These are phyloP conservation scores for Ornithoptera alexandrae DNA, from an alignment of 2,888 invertebrate genomes.

Conservation along the genomic window DNA sequence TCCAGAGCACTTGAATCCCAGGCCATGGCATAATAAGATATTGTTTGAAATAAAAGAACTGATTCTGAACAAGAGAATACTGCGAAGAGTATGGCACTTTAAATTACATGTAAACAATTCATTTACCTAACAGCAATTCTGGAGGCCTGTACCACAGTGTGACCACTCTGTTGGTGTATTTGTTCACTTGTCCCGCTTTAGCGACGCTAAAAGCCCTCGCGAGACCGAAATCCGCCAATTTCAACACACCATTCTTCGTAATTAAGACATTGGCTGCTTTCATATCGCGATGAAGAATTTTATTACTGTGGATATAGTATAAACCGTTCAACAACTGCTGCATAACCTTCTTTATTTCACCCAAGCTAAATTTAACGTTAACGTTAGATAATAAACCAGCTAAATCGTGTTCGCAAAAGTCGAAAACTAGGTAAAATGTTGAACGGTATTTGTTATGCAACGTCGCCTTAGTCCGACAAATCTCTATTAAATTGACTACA, in stretches of 20 bases:
- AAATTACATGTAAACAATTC: not conserved
- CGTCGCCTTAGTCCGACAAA: conserved; percentile 94
- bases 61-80: too few species aligned
- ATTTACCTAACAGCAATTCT: conserved; percentile 72
- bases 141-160: conserved; percentile 95
- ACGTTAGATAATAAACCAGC: conserved; percentile 97
- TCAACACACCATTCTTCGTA: conserved; percentile 95
- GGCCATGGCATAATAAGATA: too few species aligned
- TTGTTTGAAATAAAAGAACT: too few species aligned
- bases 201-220: conserved; percentile 95
- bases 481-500: conserved; percentile 97
- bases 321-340: conserved; percentile 87
- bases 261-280: conserved; percentile 99
- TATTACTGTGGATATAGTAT: conserved; percentile 97
- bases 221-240: conserved; percentile 98
- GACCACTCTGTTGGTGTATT: conserved; percentile 98
- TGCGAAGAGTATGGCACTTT: too few species aligned
- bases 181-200: conserved; percentile 88
- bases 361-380: conserved; percentile 96
- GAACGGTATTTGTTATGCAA: conserved; percentile 88
- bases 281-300: conserved; percentile 97
- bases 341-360: conserved; percentile 95
- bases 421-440: conserved; percentile 97
- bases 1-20: too few species aligned
- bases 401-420: conserved; percentile 99